Percentiles rank a stretch among this genome's conserved stretches.
These are phyloP conservation scores for Tor tambroides DNA, from an alignment of 2,113 vertebrate genomes.

Conservation along the genomic window DNA sequence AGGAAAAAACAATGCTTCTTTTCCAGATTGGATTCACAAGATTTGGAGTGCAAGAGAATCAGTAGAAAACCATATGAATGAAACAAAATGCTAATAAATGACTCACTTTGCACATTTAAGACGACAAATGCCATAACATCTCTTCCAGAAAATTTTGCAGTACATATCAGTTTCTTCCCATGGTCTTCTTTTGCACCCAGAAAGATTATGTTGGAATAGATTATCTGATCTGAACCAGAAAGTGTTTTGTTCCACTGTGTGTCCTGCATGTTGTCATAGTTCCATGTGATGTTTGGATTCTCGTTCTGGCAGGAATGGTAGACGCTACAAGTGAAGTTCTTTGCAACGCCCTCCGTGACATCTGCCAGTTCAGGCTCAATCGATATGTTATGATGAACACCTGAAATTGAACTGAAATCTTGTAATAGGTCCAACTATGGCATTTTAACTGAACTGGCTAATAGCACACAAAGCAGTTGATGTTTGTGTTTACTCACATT, in stretches of 20 bases:
- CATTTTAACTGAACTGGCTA: neutral
- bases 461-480: neutral
- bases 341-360: slow-evolving; percentile 60
- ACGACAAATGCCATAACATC: slow-evolving; percentile 51
- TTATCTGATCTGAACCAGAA: neutral
- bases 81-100: neutral
- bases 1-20: no score
- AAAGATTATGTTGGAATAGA: slow-evolving; percentile 63
- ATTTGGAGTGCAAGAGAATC: neutral
- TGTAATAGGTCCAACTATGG: neutral
- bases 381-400: slow-evolving; percentile 59
- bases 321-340: slow-evolving; percentile 65
- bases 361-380: slow-evolving; percentile 54
- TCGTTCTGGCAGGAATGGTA: slow-evolving; percentile 63
- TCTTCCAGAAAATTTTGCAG: slow-evolving; percentile 52
- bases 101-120: slow-evolving; percentile 65
- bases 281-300: slow-evolving; percentile 62
- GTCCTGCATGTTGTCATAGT: slow-evolving; percentile 63
- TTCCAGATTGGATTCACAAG: no score
- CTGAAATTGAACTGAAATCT: slow-evolving; percentile 56
- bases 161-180: slow-evolving; percentile 63
- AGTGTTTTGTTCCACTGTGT: neutral
- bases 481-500: slow-evolving; percentile 56
- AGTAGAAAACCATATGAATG: neutral
- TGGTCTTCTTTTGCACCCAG: slow-evolving; percentile 62